Evolutionary conservation across 2,113 vertebrate genomes (phyloP), one percentile per base, ranked within the genome.

Genomic region (Vimba vimba): DNA sequence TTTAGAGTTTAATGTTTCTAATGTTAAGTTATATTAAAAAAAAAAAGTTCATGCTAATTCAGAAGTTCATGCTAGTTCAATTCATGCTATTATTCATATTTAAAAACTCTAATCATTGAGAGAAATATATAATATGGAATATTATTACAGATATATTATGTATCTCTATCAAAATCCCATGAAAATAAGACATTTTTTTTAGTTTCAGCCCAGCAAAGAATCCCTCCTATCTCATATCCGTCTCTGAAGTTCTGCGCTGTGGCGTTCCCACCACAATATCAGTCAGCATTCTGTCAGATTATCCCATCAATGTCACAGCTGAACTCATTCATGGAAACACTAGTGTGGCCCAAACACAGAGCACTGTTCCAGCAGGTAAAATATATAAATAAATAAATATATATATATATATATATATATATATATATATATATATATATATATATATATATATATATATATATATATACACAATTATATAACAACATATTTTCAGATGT

Each of bases 221-320:
- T 25, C 86, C 90, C 7, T 89, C 91, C 8, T 94, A 95, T 84
- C 89, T 94, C 87, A 89, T 94, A 86, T 80, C 92, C 55, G 55
- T 69, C 21, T 90, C 94, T 17, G 12, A 4, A 27, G 2, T 25
- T 7, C 36, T 93, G 10, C 77, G 17, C 4, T 57, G 82, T 2
- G 91, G 87, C 7, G 79, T 91, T 75, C 91, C 89, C 0, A 76
- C 77, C 0, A 71, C 89, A 0, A 2, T 95, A 7, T 90, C 92
- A 1, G 88, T 95, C 85, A 89, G 90, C 50, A 30, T 94, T 79
- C 90, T 95, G 69, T 83, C 62, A 13, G 0, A 64, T 7, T 84
- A 77, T 0, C 19, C 69, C 0, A 85, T 95, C 66, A 30, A 0
- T 1, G 93, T 95, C 0, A 90, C 82, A 1, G 90, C 90, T 79